A percentile compares a stretch with the other conserved stretches of the same genome.
These are phyloP conservation scores for Malacosoma neustria DNA, from an alignment of 2,888 invertebrate species.

Conservation along the genomic window DNA sequence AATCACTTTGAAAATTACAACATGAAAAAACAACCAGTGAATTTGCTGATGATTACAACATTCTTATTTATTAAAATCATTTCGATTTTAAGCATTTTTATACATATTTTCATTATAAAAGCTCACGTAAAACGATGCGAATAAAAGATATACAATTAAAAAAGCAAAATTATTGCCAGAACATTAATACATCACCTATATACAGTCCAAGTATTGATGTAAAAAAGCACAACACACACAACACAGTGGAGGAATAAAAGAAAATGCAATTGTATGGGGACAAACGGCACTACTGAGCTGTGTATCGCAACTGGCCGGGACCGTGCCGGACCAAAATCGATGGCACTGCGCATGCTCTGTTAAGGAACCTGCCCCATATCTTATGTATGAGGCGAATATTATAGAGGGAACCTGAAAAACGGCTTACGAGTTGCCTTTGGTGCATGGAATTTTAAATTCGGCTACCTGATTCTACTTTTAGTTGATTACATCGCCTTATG, in stretches of 20 bases:
- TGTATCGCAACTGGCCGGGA: conserved; percentile 52
- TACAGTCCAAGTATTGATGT: conserved; percentile 15
- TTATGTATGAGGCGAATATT: conserved; percentile 58
- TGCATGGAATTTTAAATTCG: conserved; percentile 6
- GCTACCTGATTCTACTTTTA: not conserved
- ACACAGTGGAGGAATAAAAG: conserved; percentile 19
- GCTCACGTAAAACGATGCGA: too few relatives aligned
- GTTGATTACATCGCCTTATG: not conserved
- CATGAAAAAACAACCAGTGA: too few relatives aligned
- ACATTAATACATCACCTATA: conserved; percentile 18
- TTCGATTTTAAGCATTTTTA: too few relatives aligned
- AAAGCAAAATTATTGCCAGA: not conserved
- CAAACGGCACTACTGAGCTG: conserved; percentile 13
- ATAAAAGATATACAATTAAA: not conserved
- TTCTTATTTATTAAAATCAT: too few relatives aligned
- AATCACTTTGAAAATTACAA: too few relatives aligned
- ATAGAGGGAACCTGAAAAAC: conserved; percentile 41
- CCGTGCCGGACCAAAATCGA: conserved; percentile 50
- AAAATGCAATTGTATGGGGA: conserved; percentile 29
- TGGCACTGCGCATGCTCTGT: conserved; percentile 59
- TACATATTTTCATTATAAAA: too few relatives aligned
- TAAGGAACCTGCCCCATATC: conserved; percentile 52
- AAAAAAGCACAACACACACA: conserved; percentile 28
- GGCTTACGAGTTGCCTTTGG: conserved; percentile 18
- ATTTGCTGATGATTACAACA: too few relatives aligned